These are phyloP conservation scores for Aegotheles bennettii DNA, from an alignment of 2,113 vertebrate species.

Conservation along the genomic window DNA sequence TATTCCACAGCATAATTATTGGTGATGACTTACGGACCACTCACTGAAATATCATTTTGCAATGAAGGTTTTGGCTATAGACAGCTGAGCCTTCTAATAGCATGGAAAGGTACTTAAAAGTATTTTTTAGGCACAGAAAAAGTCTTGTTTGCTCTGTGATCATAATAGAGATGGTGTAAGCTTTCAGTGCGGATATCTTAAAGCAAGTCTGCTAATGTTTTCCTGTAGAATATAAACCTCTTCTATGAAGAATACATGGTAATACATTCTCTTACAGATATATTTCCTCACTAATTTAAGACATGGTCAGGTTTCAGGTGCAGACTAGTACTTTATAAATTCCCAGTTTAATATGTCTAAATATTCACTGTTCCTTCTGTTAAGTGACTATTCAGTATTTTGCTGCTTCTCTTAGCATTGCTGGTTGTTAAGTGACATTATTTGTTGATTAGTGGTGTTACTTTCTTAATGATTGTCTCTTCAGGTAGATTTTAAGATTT, in stretches of 20 bases:
- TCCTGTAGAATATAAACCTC: neutral
- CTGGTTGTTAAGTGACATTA: neutral
- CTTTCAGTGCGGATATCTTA: neutral
- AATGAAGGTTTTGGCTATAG: neutral
- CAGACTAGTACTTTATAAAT: neutral
- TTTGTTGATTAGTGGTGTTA: neutral
- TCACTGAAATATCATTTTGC: neutral
- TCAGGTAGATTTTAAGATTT: neutral
- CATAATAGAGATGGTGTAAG: neutral
- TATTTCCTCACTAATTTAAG: neutral
- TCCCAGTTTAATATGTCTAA: neutral
- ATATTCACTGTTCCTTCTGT: neutral
- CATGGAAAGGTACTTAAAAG: neutral
- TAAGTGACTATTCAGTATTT: neutral
- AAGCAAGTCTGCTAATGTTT: neutral
- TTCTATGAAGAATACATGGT: neutral
- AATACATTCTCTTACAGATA: neutral
- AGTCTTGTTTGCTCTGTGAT: neutral
- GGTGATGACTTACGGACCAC: neutral
- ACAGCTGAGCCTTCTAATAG: neutral
- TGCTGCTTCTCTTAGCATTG: neutral
- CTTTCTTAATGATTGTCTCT: neutral
- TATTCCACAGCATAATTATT: neutral
- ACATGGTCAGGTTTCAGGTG: neutral
- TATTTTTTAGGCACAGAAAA: neutral